Conservation (phyloP, 2,888 invertebrate species). For the Magallana nippona region DNA sequence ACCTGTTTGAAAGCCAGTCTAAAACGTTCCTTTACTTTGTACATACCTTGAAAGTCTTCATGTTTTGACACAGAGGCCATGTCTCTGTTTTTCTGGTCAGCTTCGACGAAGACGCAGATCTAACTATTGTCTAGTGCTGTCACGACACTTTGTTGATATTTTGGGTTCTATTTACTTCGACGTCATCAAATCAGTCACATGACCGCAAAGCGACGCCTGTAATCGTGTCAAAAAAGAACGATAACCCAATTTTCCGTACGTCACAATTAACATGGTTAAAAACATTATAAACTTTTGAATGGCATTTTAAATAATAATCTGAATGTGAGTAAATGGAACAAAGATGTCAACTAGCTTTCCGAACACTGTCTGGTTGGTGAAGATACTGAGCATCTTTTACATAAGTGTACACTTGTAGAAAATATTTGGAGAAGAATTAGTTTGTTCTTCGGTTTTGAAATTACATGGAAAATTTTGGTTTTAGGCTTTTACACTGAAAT, state of each 20-base stretch:
- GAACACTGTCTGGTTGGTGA: no score
- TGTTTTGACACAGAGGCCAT: constrained; percentile 22
- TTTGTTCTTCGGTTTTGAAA: no score
- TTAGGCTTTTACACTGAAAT: no score
- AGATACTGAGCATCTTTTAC: no score
- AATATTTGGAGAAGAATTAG: no score
- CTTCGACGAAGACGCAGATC: constrained; percentile 23
- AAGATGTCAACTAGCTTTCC: no score
- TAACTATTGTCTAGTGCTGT: constrained; percentile 16
- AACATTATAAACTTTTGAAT: no score
- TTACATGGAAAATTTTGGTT: no score
- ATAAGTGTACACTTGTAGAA: no score
- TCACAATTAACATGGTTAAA: no score
- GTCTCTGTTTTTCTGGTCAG: background rate
- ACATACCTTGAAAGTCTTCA: constrained; percentile 40
- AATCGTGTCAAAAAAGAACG: background rate
- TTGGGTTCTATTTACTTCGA: constrained; percentile 45
- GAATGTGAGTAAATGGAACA: no score
- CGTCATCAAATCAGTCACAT: constrained; percentile 38
- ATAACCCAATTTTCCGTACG: background rate
- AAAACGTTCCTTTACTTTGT: background rate
- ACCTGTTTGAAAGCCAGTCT: background rate
- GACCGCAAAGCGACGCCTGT: background rate
- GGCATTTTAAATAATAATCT: no score
- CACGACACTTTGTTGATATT: constrained; percentile 51